Evolutionary conservation across 2,888 invertebrate species (phyloP).

Genomic region (Myopa testacea): DNA sequence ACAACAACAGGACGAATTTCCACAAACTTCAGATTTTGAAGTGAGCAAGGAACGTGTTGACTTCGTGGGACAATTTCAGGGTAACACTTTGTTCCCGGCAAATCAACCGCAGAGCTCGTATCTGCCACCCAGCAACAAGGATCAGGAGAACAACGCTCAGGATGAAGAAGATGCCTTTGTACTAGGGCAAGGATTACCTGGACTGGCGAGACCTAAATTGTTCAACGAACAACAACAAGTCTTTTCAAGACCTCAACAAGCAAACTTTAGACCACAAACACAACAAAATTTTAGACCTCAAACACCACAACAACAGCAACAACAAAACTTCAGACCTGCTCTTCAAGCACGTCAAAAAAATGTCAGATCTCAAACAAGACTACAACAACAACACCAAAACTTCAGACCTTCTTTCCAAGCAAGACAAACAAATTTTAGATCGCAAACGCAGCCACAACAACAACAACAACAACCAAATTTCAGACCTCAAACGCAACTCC

Average conservation of each 20-base stretch:
- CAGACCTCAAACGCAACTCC: constrained; percentile 34
- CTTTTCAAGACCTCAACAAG: neutral
- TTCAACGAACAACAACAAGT: constrained; percentile 45
- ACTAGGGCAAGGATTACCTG: constrained; percentile 44
- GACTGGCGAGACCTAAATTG: constrained; percentile 41
- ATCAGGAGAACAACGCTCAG: neutral
- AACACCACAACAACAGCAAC: constrained; percentile 22
- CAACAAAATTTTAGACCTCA: neutral
- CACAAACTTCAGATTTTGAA: constrained; percentile 49
- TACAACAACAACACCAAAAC: constrained; percentile 38
- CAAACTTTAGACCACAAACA: constrained; percentile 17
- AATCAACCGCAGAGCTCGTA: constrained; percentile 53
- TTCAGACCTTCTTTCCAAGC: constrained; percentile 37
- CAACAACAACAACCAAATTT: constrained; percentile 42
- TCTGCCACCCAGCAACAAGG: constrained; percentile 50
- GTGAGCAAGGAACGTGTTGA: constrained; percentile 61
- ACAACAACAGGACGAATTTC: constrained; percentile 34
- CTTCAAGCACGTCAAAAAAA: constrained; percentile 33
- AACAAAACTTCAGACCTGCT: constrained; percentile 33
- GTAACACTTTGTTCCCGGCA: constrained; percentile 34
- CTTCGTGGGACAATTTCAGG: constrained; percentile 56
- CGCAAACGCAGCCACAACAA: constrained; percentile 32
- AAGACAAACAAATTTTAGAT: constrained; percentile 1
- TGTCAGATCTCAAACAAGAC: constrained; percentile 39
- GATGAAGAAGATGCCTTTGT: constrained; percentile 36